A percentile compares a stretch with the other conserved stretches of the same genome.
Conservation (phyloP, 1,140 invertebrate genomes). For the Coboldia fuscipes region DNA sequence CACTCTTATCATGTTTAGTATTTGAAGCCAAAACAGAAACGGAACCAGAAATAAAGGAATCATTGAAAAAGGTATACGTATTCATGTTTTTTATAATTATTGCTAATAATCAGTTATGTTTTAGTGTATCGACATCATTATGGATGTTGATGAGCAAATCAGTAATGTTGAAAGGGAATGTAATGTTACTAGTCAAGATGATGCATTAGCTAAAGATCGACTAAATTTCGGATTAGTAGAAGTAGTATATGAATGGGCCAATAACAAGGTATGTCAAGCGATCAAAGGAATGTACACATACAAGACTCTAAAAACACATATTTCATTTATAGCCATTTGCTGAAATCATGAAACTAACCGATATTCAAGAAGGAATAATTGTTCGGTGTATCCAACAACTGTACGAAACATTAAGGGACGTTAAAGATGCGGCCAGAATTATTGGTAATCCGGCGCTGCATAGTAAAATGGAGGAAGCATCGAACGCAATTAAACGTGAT, state of each 20-base stretch:
- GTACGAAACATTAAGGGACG: conserved; percentile 80
- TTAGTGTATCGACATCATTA: conserved; percentile 20
- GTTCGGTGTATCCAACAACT: conserved; percentile 93
- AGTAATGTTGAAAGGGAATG: conserved; percentile 11
- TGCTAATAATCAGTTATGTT: background rate
- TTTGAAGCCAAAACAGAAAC: conserved; percentile 63
- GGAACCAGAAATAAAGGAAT: conserved; percentile 27
- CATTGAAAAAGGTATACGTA: conserved; percentile 22
- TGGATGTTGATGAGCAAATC: conserved; percentile 17
- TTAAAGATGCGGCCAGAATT: conserved; percentile 77
- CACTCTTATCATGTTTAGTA: conserved; percentile 74
- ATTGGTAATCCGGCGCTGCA: conserved; percentile 81
- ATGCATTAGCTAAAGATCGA: conserved; percentile 27
- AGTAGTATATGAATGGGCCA: conserved; percentile 92
- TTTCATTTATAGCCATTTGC: conserved; percentile 50
- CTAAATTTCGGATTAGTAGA: conserved; percentile 81
- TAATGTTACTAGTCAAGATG: conserved; percentile 11
- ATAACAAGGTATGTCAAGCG: conserved; percentile 41
- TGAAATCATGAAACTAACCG: conserved; percentile 79
- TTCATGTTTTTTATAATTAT: background rate
- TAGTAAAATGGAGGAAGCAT: conserved; percentile 91
- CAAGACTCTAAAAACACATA: background rate
- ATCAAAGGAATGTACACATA: background rate
- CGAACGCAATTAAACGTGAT: conserved; percentile 80
- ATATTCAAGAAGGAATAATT: conserved; percentile 95